Conservation (phyloP, 1,140 invertebrate genomes). For the Platorchestia sp. region DNA sequence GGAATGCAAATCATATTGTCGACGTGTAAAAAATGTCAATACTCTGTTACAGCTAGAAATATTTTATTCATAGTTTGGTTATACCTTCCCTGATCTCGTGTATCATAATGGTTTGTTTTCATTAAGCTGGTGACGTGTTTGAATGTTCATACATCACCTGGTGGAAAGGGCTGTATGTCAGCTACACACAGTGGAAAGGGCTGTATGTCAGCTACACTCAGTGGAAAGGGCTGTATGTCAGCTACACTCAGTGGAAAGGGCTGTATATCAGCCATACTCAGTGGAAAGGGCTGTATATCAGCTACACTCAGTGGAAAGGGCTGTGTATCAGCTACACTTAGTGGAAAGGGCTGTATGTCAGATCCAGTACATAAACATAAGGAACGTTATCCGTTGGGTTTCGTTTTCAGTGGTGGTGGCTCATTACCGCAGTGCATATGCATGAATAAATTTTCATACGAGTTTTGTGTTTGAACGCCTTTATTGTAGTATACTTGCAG, state of each 20-base stretch:
- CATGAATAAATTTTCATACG: not conserved
- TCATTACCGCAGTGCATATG: not conserved
- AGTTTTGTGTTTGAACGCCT: not conserved
- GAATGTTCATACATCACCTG: not conserved
- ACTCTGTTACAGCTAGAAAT: constrained; percentile 14
- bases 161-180: not conserved
- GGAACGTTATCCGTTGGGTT: not conserved
- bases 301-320: too few relatives aligned
- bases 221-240: too few relatives aligned
- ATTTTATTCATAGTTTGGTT: constrained; percentile 35
- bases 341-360: not conserved
- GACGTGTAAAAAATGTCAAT: constrained; percentile 26
- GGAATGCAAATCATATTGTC: not conserved
- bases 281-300: too few relatives aligned
- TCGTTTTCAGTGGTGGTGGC: not conserved
- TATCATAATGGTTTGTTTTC: not conserved
- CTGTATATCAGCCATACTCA: too few relatives aligned
- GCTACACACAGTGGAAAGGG: too few relatives aligned
- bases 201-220: too few relatives aligned
- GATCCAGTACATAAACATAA: too few relatives aligned
- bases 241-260: too few relatives aligned
- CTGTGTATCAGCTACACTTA: too few relatives aligned
- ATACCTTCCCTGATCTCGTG: constrained; percentile 18
- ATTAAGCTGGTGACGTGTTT: not conserved
- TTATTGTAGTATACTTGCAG: too few relatives aligned